Evolutionary conservation across 1,140 invertebrate genomes (phyloP).

Genomic region (Megathymus violae): DNA sequence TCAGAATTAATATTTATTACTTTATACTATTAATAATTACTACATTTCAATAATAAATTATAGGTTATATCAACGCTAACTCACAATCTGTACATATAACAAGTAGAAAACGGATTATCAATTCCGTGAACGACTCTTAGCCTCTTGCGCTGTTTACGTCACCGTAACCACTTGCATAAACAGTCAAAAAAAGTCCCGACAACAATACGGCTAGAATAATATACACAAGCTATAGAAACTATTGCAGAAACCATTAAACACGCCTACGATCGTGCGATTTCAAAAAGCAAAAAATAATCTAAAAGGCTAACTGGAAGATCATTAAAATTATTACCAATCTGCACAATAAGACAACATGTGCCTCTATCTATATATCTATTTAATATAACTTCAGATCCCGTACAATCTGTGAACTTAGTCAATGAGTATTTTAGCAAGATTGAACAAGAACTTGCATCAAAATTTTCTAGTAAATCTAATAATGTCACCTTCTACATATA

Average conservation of each 20-base stretch:
- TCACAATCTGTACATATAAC: slow-evolving; percentile 2
- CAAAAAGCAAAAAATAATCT: slow-evolving; percentile 32
- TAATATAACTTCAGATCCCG: slow-evolving; percentile 5
- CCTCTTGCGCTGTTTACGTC: slow-evolving; percentile 38
- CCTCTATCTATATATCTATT: not conserved
- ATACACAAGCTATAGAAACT: slow-evolving; percentile 39
- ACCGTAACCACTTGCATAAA: slow-evolving; percentile 39
- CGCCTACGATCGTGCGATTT: slow-evolving; percentile 31
- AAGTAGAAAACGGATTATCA: slow-evolving; percentile 32
- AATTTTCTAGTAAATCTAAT: too few species aligned
- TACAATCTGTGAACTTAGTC: slow-evolving; percentile 17
- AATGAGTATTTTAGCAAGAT: slow-evolving; percentile 36
- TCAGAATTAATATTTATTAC: too few species aligned
- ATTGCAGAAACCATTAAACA: slow-evolving; percentile 38
- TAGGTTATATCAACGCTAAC: not conserved
- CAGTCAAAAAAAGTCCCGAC: slow-evolving; percentile 35
- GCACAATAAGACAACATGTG: slow-evolving; percentile 3
- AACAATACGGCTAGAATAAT: slow-evolving; percentile 27
- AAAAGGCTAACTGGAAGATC: slow-evolving; percentile 33
- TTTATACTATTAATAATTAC: too few species aligned
- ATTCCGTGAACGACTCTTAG: slow-evolving; percentile 47
- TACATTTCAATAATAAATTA: too few species aligned
- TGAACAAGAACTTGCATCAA: slow-evolving; percentile 19
- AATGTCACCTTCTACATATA: too few species aligned
- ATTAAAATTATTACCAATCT: slow-evolving; percentile 34